Conservation (phyloP, 2,113 vertebrate species). For the Cynopterus brachyotis region DNA sequence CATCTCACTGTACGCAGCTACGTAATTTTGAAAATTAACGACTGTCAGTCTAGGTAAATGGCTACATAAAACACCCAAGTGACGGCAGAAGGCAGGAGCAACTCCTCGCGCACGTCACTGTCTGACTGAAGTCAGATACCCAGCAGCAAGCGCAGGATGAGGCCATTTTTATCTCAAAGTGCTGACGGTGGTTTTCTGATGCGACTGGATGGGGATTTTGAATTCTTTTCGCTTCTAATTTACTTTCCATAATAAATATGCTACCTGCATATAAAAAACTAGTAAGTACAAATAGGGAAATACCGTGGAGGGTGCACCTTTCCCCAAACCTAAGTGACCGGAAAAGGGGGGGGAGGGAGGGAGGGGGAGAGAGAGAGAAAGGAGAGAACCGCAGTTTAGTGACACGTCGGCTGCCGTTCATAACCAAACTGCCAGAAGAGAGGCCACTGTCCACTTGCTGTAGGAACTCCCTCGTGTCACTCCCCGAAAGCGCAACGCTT, state of each 20-base stretch:
- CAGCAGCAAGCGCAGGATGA: not conserved
- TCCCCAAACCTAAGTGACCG: not conserved
- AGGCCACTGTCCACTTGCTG: not conserved
- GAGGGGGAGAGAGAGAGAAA: not conserved
- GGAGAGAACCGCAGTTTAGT: not conserved
- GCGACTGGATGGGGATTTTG: not conserved
- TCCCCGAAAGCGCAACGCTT: not conserved
- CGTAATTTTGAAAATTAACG: not conserved
- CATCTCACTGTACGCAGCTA: not conserved
- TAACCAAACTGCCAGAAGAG: not conserved
- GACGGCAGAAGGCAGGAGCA: not conserved
- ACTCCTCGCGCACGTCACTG: not conserved
- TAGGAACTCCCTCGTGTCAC: not conserved
- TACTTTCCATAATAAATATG: not conserved
- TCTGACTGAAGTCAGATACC: not conserved
- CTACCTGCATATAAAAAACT: conserved; percentile 9
- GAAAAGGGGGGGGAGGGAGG: not conserved
- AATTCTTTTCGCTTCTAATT: not conserved
- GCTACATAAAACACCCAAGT: not conserved
- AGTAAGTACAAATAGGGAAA: not conserved
- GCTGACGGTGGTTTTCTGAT: not conserved
- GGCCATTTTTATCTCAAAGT: not conserved
- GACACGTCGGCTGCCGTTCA: not conserved
- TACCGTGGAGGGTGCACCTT: not conserved
- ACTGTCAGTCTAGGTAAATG: not conserved